phyloP scores from a whole-genome alignment of 2,113 vertebrate genomes.

The Panthera uncia region DNA sequence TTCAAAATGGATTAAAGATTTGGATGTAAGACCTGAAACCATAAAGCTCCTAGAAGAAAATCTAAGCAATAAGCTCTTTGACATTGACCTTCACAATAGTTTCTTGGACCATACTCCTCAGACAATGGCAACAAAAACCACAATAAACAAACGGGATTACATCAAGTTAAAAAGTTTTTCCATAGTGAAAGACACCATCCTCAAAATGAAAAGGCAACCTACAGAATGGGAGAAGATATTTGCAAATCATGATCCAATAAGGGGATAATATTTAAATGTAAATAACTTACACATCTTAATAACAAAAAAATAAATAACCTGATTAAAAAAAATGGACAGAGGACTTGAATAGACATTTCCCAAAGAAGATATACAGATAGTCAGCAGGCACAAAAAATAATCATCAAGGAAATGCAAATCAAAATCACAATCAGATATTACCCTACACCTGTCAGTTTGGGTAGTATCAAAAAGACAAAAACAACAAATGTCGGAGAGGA shows the following conservation, averaged over 20 bases:
- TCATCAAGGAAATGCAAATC: background rate
- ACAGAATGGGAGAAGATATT: background rate
- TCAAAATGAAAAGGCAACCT: background rate
- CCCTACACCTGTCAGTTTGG: background rate
- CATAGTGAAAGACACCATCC: background rate
- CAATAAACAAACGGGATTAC: background rate
- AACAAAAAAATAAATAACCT: background rate
- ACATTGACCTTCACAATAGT: too few species aligned
- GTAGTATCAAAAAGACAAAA: background rate
- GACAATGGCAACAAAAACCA: background rate
- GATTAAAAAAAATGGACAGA: background rate
- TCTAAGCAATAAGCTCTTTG: background rate
- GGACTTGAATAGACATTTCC: background rate
- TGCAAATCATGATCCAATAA: background rate
- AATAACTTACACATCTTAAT: background rate
- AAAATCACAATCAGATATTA: background rate
- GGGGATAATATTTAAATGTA: background rate
- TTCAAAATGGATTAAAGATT: background rate
- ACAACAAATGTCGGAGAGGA: background rate
- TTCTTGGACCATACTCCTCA: background rate
- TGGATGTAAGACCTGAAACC: background rate
- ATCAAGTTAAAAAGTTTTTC: background rate
- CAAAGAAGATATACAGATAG: background rate
- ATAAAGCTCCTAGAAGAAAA: background rate
- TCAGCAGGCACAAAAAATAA: background rate